Conservation (phyloP, 2,888 invertebrate species). For the Pteria penguin region DNA sequence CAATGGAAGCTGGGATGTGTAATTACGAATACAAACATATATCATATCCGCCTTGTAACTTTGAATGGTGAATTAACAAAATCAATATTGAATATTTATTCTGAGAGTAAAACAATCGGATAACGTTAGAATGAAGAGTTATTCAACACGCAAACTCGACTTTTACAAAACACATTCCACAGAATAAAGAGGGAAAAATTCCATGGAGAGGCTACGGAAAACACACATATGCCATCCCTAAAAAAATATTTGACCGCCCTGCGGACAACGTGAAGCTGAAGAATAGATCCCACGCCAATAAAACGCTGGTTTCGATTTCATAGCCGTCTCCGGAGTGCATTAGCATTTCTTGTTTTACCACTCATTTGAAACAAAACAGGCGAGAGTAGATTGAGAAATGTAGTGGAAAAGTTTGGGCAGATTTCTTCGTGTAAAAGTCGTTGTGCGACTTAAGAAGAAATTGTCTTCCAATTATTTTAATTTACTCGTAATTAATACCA, state of each 20-base stretch:
- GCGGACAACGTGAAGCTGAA: too few relatives aligned
- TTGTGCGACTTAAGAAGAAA: slow-evolving; percentile 57
- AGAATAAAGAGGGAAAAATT: too few relatives aligned
- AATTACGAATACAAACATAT: not conserved
- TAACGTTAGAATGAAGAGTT: too few relatives aligned
- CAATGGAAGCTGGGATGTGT: not conserved
- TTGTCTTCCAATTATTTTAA: slow-evolving; percentile 61
- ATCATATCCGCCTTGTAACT: not conserved
- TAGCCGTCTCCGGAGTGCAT: not conserved
- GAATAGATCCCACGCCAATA: slow-evolving; percentile 6
- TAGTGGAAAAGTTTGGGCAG: slow-evolving; percentile 56
- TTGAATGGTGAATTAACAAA: slow-evolving; percentile 1
- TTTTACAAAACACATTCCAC: too few relatives aligned
- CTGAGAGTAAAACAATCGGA: not conserved
- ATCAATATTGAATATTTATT: slow-evolving; percentile 3
- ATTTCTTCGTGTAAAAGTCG: slow-evolving; percentile 55
- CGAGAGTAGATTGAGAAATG: slow-evolving; percentile 43
- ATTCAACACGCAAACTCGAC: too few relatives aligned
- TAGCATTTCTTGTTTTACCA: slow-evolving; percentile 15
- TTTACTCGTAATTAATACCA: slow-evolving; percentile 57
- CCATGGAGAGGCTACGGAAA: too few relatives aligned
- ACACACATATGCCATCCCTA: too few relatives aligned
- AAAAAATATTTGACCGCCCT: too few relatives aligned
- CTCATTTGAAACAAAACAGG: slow-evolving; percentile 28
- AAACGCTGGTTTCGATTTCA: slow-evolving; percentile 3